A percentile compares a stretch with the other conserved stretches of the same genome.
phyloP scores from a whole-genome alignment of 1,140 invertebrate species.

The Steinernema feltiae region DNA sequence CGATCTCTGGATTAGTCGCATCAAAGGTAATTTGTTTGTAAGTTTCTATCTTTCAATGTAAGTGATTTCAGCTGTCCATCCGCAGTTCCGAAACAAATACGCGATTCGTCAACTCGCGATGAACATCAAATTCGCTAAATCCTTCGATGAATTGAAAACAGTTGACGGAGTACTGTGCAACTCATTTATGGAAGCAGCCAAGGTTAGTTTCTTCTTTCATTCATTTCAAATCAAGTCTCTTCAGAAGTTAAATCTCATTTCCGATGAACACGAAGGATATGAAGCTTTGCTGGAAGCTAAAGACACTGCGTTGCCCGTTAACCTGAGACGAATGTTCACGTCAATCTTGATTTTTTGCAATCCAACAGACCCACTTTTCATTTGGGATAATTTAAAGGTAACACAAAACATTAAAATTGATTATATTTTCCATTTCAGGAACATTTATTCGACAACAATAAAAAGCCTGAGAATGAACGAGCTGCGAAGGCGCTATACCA shows the following conservation, averaged over 20 bases:
- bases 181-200: not conserved
- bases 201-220: not conserved
- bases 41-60: not conserved
- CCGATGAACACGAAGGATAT: not conserved
- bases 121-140: not conserved
- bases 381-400: not conserved
- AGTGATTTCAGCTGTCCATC: not conserved
- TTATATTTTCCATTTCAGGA: not conserved
- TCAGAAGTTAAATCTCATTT: not conserved
- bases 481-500: not conserved
- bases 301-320: not conserved
- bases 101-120: not conserved
- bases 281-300: not conserved
- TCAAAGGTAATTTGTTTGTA: not conserved
- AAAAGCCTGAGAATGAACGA: not conserved
- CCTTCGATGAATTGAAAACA: not conserved
- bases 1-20: not conserved
- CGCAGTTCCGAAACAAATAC: not conserved
- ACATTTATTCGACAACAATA: not conserved
- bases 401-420: not conserved
- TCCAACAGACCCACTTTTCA: not conserved
- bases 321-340: not conserved
- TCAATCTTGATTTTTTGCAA: not conserved
- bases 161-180: not conserved
- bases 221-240: no score